Evolutionary conservation across 2,797 vertebrate species (phyloP), one percentile per base, ranked within the genome.

Genomic region (Cetoscarus ocellatus): DNA sequence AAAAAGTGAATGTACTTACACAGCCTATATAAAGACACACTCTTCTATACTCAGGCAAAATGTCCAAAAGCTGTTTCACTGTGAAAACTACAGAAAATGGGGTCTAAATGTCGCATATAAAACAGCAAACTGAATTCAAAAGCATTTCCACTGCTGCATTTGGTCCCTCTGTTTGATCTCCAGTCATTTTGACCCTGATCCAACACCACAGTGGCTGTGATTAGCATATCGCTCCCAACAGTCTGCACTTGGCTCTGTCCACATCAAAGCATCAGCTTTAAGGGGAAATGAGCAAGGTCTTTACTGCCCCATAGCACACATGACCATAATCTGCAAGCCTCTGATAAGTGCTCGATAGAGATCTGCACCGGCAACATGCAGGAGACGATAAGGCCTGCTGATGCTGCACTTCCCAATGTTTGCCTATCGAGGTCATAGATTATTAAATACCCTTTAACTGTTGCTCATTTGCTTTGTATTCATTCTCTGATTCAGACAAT

Each of bases 141-240:
- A 67, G 76, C 68, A 15, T 49, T 73, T 65, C 27, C 36, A 44
- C 44, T 36, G 48, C 61, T 73, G 73, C 42, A 73, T 75, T 73
- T 45, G 66, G 70, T 61, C 73, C 61, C 39, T 60, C 48, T 39
- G 71, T 83, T 87, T 82, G 83, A 83, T 88, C 83, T 86, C 55
- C 27, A 17, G 19, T 82, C 75, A 61, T 76, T 77, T 58, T 85
- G 87, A 79, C 74, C 60, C 38, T 7, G 50, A 81, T 82, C 77
- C 72, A 85, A 79, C 72, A 39, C 67, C 78, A 77, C 78, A 74
- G 75, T 75, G 69, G 68, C 61, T 18, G 48, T 59, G 82, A 91
- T 93, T 92, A 89, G 72, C 88, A 91, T 90, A 89, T 90, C 86
- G 78, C 80, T 88, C 70, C 52, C 63, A 77, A 64, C 86, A 73